These are phyloP conservation scores for Podarcis siculus DNA, from an alignment of 2,797 vertebrate genomes.

Conservation along the genomic window DNA sequence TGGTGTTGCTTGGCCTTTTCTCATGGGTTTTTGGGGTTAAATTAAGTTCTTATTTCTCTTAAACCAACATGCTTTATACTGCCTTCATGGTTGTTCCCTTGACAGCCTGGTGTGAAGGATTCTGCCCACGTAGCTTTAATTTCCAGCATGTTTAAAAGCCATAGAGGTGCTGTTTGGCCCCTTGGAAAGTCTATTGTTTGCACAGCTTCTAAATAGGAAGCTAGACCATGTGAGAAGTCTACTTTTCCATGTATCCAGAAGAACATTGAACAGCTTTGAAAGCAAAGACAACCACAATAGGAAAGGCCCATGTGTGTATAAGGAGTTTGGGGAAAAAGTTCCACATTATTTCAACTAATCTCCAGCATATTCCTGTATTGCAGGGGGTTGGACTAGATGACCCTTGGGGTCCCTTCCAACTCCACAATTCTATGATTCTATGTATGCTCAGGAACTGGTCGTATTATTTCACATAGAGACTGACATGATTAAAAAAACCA, in stretches of 20 bases:
- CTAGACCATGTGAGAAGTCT: too few relatives aligned
- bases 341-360: background rate
- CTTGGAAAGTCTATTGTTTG: background rate
- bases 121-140: background rate
- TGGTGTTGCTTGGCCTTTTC: background rate
- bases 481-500: conserved; percentile 40
- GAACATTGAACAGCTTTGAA: background rate
- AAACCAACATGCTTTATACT: background rate
- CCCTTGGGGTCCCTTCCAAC: too few relatives aligned
- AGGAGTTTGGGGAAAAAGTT: background rate
- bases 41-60: background rate
- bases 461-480: background rate
- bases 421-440: too few relatives aligned
- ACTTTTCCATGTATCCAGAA: background rate
- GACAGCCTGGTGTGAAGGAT: background rate
- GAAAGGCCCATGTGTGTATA: background rate
- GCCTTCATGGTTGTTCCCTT: background rate
- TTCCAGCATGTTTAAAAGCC: background rate
- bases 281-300: background rate
- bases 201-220: background rate
- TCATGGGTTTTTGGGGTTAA: background rate
- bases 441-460: background rate
- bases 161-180: background rate
- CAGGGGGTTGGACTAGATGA: too few relatives aligned
- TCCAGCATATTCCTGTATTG: background rate